These are phyloP conservation scores for Anneissia japonica DNA, from an alignment of 35 echinoderm and acorn worm species.

Conservation along the genomic window DNA sequence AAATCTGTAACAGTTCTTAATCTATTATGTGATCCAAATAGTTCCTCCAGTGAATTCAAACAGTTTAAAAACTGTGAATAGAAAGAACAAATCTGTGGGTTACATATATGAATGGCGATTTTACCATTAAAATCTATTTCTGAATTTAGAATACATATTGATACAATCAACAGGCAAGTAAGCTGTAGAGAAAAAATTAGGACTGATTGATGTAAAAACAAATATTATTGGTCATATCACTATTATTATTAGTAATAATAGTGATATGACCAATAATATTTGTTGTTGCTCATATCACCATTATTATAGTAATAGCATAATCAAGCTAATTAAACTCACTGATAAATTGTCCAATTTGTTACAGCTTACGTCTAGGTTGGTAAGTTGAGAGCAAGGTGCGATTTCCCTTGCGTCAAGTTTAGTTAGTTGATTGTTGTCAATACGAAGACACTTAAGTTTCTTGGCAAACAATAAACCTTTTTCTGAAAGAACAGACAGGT, in stretches of 20 bases:
- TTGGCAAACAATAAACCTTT: conserved; percentile 45
- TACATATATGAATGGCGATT: no score
- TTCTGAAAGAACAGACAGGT: conserved; percentile 24
- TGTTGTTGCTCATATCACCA: no score
- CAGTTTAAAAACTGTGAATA: neutral
- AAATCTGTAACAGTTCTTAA: neutral
- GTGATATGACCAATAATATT: no score
- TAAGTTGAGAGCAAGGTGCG: conserved; percentile 60
- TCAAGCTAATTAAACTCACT: conserved; percentile 55
- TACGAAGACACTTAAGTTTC: conserved; percentile 58
- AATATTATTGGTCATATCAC: no score
- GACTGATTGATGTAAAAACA: no score
- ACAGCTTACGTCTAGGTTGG: conserved; percentile 77
- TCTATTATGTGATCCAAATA: neutral
- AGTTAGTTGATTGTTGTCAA: conserved; percentile 72
- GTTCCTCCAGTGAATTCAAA: neutral
- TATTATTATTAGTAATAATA: no score
- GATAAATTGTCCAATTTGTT: conserved; percentile 67
- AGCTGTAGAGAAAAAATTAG: no score
- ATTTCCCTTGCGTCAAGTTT: conserved; percentile 73
- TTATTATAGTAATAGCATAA: no score
- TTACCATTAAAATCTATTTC: no score
- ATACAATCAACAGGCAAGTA: no score
- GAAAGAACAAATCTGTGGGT: neutral
- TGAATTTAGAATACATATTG: no score